Conservation (phyloP, 2,888 invertebrate genomes). For the Ormyrus labotus region DNA sequence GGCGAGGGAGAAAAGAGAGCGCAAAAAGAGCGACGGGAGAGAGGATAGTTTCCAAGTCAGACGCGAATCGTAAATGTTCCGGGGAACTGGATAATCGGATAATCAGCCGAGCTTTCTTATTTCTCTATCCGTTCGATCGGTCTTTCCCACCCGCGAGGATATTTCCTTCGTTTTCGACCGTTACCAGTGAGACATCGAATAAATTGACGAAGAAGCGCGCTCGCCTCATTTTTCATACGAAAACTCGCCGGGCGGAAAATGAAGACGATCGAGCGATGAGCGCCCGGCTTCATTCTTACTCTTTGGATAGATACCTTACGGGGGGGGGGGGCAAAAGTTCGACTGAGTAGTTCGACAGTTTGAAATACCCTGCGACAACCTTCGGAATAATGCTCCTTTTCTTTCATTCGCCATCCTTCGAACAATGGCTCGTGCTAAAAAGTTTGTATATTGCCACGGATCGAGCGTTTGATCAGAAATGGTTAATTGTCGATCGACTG, state of each 20-base stretch:
- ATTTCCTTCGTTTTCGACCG: constrained; percentile 48
- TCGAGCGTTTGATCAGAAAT: no score
- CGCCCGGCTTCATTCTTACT: constrained; percentile 26
- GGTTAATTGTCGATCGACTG: no score
- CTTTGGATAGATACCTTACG: not conserved
- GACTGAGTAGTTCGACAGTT: no score
- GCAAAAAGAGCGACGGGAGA: not conserved
- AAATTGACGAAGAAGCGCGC: constrained; percentile 54
- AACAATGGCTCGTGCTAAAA: no score
- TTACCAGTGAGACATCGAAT: constrained; percentile 62
- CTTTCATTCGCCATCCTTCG: no score
- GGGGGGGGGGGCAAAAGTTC: no score
- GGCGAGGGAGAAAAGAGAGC: not conserved
- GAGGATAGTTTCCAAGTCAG: constrained; percentile 15
- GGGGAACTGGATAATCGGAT: constrained; percentile 73
- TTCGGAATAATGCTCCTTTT: no score
- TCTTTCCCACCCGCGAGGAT: not conserved
- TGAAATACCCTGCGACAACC: no score
- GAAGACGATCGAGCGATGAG: constrained; percentile 49
- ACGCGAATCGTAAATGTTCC: constrained; percentile 69
- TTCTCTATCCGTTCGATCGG: constrained; percentile 67
- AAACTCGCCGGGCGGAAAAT: constrained; percentile 45
- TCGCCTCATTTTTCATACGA: constrained; percentile 50
- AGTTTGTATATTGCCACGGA: no score
- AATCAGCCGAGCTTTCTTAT: constrained; percentile 73